Percentiles rank a stretch among this genome's conserved stretches.
These are phyloP conservation scores for Meleagris gallopavo DNA, from an alignment of 2,113 vertebrate genomes.

Conservation along the genomic window DNA sequence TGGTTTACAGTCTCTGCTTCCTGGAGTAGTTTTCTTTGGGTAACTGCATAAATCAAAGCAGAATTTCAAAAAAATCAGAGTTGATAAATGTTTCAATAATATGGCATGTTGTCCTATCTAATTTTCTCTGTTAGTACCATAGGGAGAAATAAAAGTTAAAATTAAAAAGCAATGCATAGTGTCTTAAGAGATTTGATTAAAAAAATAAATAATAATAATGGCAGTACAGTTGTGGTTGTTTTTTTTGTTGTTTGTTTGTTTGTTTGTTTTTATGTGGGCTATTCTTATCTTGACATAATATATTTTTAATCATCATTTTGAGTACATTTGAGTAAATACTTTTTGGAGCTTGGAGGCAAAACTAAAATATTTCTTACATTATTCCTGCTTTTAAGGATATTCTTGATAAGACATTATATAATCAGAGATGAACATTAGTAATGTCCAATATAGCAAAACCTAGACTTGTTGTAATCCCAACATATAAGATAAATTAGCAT, in stretches of 20 bases:
- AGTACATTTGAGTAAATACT: background rate
- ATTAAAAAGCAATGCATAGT: background rate
- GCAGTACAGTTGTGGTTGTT: background rate
- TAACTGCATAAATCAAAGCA: background rate
- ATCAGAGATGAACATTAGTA: background rate
- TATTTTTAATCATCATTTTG: background rate
- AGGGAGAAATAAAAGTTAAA: background rate
- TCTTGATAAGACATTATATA: background rate
- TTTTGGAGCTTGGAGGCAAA: background rate
- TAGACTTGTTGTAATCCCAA: background rate
- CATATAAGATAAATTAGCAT: background rate
- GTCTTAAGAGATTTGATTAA: background rate
- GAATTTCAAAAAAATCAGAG: slow-evolving; percentile 6
- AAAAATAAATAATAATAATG: background rate
- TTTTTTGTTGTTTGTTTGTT: too few species aligned
- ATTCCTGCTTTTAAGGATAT: background rate
- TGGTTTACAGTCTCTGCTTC: background rate
- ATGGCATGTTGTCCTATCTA: background rate
- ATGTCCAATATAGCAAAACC: background rate
- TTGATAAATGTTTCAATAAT: slow-evolving; percentile 1
- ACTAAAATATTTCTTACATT: background rate
- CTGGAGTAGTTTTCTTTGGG: background rate
- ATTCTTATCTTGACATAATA: background rate
- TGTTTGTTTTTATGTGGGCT: background rate
- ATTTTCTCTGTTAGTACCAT: background rate